Evolutionary conservation across 2,797 vertebrate species (phyloP).

Genomic region (Pampus argenteus): DNA sequence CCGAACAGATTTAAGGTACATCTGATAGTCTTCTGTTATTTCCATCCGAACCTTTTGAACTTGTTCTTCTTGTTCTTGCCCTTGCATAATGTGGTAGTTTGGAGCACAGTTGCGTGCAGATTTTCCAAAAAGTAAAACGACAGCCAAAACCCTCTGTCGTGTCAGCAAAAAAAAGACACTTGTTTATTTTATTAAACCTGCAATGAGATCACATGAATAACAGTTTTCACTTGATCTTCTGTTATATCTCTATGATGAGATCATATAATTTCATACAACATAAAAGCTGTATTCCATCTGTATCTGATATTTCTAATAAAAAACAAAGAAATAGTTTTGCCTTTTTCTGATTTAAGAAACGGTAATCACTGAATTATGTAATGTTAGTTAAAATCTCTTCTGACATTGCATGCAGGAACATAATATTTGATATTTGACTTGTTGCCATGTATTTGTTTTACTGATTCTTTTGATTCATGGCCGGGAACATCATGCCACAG

Average conservation of each 20-base stretch:
- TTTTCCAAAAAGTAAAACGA: background rate
- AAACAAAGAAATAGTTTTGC: background rate
- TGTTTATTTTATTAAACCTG: conserved; percentile 1
- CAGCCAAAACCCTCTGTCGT: background rate
- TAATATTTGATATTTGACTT: conserved; percentile 34
- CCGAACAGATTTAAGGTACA: background rate
- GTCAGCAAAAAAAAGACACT: conserved; percentile 7
- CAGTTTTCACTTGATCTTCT: background rate
- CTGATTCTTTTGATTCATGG: conserved; percentile 37
- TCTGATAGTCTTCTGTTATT: background rate
- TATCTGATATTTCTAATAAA: conserved; percentile 23
- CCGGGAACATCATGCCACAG: conserved; percentile 42
- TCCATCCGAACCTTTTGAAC: background rate
- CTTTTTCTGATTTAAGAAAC: conserved; percentile 21
- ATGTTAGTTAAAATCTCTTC: background rate
- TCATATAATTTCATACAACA: conserved; percentile 20
- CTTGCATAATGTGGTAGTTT: background rate
- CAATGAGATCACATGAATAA: background rate
- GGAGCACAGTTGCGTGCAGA: background rate
- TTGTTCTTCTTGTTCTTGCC: background rate
- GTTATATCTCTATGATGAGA: background rate
- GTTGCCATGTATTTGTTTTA: conserved; percentile 39
- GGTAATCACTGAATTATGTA: conserved; percentile 8
- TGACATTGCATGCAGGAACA: conserved; percentile 22
- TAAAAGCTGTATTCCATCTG: conserved; percentile 30